Evolutionary conservation across 2,888 invertebrate species (phyloP).

Genomic region (Gerosis bhagava): DNA sequence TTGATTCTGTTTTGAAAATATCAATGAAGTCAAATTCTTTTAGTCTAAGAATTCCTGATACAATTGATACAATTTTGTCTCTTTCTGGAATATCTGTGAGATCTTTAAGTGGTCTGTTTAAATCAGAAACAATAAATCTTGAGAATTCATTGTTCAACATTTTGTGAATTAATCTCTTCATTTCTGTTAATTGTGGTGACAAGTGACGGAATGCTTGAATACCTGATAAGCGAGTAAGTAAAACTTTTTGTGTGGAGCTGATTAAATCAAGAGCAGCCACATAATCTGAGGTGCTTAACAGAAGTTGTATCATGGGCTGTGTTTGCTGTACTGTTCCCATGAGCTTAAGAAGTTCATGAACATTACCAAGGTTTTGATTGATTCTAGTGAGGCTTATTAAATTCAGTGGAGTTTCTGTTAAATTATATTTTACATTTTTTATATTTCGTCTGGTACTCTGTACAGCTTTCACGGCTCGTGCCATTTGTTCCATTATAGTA

Average conservation of each 20-base stretch:
- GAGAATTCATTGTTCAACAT: conserved; percentile 98
- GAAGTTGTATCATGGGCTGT: conserved; percentile 97
- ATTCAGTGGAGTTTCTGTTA: conserved; percentile 91
- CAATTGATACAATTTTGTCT: conserved; percentile 93
- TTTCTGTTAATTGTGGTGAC: conserved; percentile 96
- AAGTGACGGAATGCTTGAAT: conserved; percentile 97
- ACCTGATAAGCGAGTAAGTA: conserved; percentile 94
- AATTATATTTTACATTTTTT: conserved; percentile 88
- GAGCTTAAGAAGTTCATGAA: conserved; percentile 90
- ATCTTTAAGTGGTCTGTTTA: conserved; percentile 89
- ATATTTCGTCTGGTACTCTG: conserved; percentile 89
- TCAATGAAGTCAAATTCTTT: conserved; percentile 95
- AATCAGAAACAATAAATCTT: conserved; percentile 94
- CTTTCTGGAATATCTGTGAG: conserved; percentile 86
- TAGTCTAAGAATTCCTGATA: conserved; percentile 94
- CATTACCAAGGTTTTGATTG: conserved; percentile 84
- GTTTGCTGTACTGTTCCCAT: conserved; percentile 99
- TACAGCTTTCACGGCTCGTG: conserved; percentile 90
- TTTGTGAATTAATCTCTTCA: conserved; percentile 97
- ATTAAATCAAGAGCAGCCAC: conserved; percentile 98
- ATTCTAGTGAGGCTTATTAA: conserved; percentile 88
- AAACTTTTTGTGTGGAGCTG: conserved; percentile 96
- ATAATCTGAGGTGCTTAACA: conserved; percentile 97
- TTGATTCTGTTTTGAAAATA: conserved; percentile 93
- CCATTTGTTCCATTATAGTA: conserved; percentile 97